These are phyloP conservation scores for Steinernema scapterisci DNA, from an alignment of 2,888 invertebrate species.

Conservation along the genomic window DNA sequence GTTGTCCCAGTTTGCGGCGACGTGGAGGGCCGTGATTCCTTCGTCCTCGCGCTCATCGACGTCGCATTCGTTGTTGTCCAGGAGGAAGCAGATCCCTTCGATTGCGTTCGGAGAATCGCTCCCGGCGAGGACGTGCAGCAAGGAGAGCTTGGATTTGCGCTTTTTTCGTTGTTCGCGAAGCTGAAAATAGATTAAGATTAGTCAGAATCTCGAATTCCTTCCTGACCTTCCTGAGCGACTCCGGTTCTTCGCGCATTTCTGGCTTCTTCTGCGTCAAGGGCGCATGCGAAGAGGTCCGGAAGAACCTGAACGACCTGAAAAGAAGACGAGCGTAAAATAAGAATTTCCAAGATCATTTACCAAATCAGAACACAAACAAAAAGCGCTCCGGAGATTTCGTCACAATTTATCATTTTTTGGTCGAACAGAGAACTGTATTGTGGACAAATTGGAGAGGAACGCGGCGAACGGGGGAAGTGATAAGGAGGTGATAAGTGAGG, in stretches of 20 bases:
- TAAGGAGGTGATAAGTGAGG: no score
- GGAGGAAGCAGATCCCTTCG: constrained; percentile 43
- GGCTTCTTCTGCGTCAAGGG: neutral
- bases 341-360: no score
- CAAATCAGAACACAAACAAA: no score
- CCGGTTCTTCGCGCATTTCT: constrained; percentile 1
- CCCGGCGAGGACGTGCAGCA: constrained; percentile 44
- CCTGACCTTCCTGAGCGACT: neutral
- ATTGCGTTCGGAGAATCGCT: constrained; percentile 40
- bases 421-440: no score
- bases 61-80: constrained; percentile 39
- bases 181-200: neutral
- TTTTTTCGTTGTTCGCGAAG: neutral
- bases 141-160: neutral
- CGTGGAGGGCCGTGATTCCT: constrained; percentile 56
- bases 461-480: no score
- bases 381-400: no score
- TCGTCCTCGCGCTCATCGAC: constrained; percentile 42
- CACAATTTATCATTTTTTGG: no score
- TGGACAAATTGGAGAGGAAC: no score
- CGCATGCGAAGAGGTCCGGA: constrained; percentile 11
- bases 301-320: constrained; percentile 1
- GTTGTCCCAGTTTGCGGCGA: constrained; percentile 59
- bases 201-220: neutral
- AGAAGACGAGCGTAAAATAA: neutral